Evolutionary conservation across 92 coral and sea anemone genomes (phyloP), one percentile per base, ranked within the genome.

Genomic region (Epizoanthus illoricatus): DNA sequence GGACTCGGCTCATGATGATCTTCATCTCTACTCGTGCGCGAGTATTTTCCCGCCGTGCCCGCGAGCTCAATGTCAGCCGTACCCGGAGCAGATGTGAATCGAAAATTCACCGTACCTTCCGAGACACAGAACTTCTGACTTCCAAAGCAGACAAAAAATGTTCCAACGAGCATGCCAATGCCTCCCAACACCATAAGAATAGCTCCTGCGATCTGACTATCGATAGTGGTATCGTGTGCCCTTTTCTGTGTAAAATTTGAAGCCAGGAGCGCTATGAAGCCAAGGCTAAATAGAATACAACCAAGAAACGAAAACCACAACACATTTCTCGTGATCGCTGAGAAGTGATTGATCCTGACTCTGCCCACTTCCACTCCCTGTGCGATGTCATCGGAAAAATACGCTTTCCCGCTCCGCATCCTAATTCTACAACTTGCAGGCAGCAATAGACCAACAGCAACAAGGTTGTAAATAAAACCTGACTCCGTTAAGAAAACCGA

Each of bases 131-230:
- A 78, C 59, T 64, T 78, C 52, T 78, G 71, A 63, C 59, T 78
- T 63, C 82, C 82, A 78, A 78, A 78, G 13, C 64, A 78, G 15
- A 78, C 43, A n/a, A 78, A 78, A 45, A 78, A 58, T 63, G 82
- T 78, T 20, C 71, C 71, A 36, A 45, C 24, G 24, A 78, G 23
- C 33, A 78, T 13, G 0, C 82, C 82, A 17, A 78, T 63, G 21
- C 82, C 82, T 42, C 82, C 82, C 3, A 78, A 39, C 21, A 43
- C 71, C 82, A 78, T 78, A 9, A 78, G 60, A 20, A 78, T 66
- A 3, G 82, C 72, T 42, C 82, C 82, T 13, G 71, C 82, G 17
- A 63, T 63, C 60, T 62, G 56, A 12, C 42, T 78, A 40, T 78
- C 71, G 70, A 78, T 66, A 2, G 61, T 63, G 15, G 21, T 55